Conservation (phyloP, 2,888 invertebrate species). For the Neoaliturus tenellus region DNA sequence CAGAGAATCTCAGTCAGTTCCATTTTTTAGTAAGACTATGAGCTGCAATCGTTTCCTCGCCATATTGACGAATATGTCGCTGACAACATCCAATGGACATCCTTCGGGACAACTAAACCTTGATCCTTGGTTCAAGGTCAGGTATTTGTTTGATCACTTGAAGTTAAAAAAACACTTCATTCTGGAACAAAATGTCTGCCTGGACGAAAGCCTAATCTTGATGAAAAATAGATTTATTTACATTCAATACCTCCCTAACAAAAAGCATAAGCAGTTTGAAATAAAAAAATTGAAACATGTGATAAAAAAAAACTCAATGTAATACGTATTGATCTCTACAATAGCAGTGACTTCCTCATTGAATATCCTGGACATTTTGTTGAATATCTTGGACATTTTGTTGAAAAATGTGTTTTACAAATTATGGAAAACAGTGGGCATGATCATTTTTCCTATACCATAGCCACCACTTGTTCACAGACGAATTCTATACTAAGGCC, state of each 20-base stretch:
- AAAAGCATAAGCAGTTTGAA: slow-evolving; percentile 41
- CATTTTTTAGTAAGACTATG: neutral
- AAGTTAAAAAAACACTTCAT: slow-evolving; percentile 12
- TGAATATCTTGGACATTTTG: too few relatives aligned
- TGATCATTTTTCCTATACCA: slow-evolving; percentile 18
- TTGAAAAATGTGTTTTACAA: neutral
- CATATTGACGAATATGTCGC: too few relatives aligned
- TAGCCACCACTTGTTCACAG: neutral
- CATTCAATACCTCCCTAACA: slow-evolving; percentile 38
- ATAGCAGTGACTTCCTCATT: neutral
- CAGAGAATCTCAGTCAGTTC: neutral
- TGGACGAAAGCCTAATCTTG: slow-evolving; percentile 42
- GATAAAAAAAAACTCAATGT: slow-evolving; percentile 39
- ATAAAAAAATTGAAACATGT: slow-evolving; percentile 47
- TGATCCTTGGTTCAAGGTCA: slow-evolving; percentile 34
- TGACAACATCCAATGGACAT: too few relatives aligned
- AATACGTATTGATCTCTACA: slow-evolving; percentile 21
- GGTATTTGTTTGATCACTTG: slow-evolving; percentile 11
- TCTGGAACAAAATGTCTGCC: neutral
- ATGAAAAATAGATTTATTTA: slow-evolving; percentile 41
- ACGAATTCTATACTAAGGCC: slow-evolving; percentile 13
- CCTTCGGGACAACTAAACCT: too few relatives aligned
- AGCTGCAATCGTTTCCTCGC: too few relatives aligned
- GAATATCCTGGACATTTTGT: neutral
- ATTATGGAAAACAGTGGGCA: neutral